Evolutionary conservation across 2,888 invertebrate species (phyloP), one percentile per base, ranked within the genome.

Genomic region (Dorcus parallelipipedus): DNA sequence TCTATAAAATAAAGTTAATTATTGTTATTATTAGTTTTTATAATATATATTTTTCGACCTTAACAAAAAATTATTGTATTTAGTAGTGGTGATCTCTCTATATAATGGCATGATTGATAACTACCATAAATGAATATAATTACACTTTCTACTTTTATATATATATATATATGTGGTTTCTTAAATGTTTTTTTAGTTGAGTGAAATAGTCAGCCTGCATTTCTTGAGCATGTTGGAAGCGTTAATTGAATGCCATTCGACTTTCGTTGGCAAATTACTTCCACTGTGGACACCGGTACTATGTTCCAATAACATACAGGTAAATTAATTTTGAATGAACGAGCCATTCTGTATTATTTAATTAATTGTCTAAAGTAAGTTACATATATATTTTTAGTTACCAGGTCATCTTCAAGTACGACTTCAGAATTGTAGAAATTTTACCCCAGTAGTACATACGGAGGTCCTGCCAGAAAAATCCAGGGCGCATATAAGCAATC

Each of bases 191-290:
- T 73, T 73, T 66, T 71, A 98, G 95, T 80, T 98, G 60, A 95
- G 97, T 1, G 98, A 99, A 81, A 97, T 96, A 83, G 97, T 99
- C 8, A 98, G 97, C 78, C 83, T 97, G 2, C 98, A 99, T 76
- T 97, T 99, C 78, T 80, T 99, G 61, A 95, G 93, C 73, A 83
- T 98, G 62, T 84, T 99, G 74, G 98, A 99, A 79, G 95, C 97
- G 0, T 81, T 99, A 3, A 84, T 96, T 70, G 98, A 98, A 76
- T 95, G 95, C 68, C 93, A 95, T 76, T 96, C 97, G 1, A 93
- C 95, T 1, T 88, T 97, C 38, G 84, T 98, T 3, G 91, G 90
- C 69, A 95, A 95, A 80, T 80, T 97, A 51, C 80, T 97, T 69
- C 97, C 99, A 1, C 84, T 98, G 69, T 99, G 98, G 98, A 93